These are phyloP conservation scores for Tiphia femorata DNA, from an alignment of 2,888 invertebrate genomes.

Conservation along the genomic window DNA sequence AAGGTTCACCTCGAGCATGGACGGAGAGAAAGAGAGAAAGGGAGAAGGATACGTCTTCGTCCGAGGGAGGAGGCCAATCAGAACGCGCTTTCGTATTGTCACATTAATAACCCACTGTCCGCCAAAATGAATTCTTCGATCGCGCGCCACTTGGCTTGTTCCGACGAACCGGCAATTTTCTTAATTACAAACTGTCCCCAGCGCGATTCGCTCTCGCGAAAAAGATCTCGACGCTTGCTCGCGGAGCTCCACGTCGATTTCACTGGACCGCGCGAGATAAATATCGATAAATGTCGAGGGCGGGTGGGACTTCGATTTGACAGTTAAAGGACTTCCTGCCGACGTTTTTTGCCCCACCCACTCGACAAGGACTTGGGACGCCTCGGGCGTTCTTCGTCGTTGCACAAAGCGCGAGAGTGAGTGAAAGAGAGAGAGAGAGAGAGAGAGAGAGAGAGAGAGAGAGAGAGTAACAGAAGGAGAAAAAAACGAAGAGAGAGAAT, in stretches of 20 bases:
- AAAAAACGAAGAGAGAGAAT: background rate
- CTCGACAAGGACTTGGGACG: conserved; percentile 27
- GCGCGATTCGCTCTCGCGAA: background rate
- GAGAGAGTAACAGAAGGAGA: background rate
- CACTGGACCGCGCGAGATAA: background rate
- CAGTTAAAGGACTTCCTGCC: conserved; percentile 21
- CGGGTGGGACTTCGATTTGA: background rate
- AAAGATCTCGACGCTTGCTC: background rate
- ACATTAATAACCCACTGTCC: no score
- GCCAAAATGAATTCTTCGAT: no score
- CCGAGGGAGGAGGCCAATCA: no score
- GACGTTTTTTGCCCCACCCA: conserved; percentile 27
- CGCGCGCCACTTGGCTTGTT: background rate
- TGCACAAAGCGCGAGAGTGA: background rate
- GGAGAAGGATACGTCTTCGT: no score
- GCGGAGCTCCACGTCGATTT: conserved; percentile 10
- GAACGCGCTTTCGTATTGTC: no score
- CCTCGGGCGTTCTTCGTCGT: conserved; percentile 8
- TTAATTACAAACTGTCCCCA: conserved; percentile 3
- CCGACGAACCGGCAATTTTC: conserved; percentile 3
- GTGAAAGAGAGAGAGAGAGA: background rate
- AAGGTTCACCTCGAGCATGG: no score
- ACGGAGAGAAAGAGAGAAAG: no score
- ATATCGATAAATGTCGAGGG: conserved; percentile 11
- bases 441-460: background rate